Evolutionary conservation across 2,888 invertebrate species (phyloP).

Genomic region (Harmothoe impar): DNA sequence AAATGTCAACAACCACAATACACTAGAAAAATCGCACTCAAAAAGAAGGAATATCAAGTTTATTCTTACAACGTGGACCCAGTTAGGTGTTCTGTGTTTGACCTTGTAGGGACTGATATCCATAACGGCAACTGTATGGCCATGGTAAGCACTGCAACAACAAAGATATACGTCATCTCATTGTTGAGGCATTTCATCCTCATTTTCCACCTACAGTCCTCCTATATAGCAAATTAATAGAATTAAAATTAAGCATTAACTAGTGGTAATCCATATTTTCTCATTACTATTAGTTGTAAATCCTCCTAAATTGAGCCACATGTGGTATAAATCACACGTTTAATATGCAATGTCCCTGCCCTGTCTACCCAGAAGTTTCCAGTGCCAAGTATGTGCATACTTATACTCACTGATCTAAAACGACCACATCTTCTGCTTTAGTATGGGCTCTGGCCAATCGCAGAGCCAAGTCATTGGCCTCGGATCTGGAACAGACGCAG

Average conservation of each 20-base stretch:
- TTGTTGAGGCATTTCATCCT: background rate
- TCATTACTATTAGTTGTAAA: no score
- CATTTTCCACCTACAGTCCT: background rate
- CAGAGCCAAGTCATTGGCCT: conserved; percentile 98
- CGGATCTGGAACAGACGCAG: conserved; percentile 86
- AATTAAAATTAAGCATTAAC: no score
- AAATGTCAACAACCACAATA: no score
- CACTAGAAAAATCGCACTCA: no score
- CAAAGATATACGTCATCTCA: background rate
- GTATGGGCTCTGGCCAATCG: conserved; percentile 95
- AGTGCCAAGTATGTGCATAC: background rate
- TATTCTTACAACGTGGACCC: conserved; percentile 84
- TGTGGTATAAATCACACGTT: no score
- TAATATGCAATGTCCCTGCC: no score
- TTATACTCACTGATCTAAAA: conserved; percentile 96
- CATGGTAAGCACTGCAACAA: conserved; percentile 97
- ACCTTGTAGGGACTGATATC: conserved; percentile 99
- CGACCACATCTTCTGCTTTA: conserved; percentile 93
- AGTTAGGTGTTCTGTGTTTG: conserved; percentile 85
- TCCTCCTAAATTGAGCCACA: no score
- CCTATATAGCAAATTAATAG: no score
- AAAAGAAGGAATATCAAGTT: no score
- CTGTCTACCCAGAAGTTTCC: no score
- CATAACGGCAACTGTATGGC: conserved; percentile 96
- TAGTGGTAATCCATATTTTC: no score